Percentiles rank a stretch among this genome's conserved stretches.
phyloP scores from a whole-genome alignment of 2,888 invertebrate genomes.

The Petrolisthes cinctipes region DNA sequence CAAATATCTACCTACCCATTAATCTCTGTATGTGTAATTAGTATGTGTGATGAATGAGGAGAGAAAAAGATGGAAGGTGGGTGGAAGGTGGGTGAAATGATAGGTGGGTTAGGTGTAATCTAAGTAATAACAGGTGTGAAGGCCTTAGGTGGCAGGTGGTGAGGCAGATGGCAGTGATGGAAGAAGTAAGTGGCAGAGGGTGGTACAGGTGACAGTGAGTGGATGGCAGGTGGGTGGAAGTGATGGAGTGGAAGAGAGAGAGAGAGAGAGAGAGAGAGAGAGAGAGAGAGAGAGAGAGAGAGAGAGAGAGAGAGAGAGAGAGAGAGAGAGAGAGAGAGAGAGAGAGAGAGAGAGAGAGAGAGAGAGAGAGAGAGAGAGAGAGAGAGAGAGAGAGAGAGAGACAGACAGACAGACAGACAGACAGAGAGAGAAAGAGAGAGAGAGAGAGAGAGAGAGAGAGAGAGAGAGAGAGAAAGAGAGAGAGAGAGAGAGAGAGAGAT shows the following conservation, averaged over 20 bases:
- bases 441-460: no score
- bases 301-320: neutral
- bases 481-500: neutral
- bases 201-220: neutral
- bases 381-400: no score
- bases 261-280: neutral
- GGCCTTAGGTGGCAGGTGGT: neutral
- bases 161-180: neutral
- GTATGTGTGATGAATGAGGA: neutral
- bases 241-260: neutral
- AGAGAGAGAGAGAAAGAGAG: neutral
- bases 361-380: no score
- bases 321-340: neutral
- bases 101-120: neutral
- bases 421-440: no score
- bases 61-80: neutral
- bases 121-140: neutral
- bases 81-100: neutral
- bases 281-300: neutral
- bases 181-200: neutral
- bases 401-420: neutral
- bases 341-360: neutral
- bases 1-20: no score
- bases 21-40: no score
- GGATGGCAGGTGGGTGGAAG: neutral